Base-by-base conservation (phyloP, 2,113 vertebrate genomes). In the Ptilorrhoa leucosticta region DNA sequence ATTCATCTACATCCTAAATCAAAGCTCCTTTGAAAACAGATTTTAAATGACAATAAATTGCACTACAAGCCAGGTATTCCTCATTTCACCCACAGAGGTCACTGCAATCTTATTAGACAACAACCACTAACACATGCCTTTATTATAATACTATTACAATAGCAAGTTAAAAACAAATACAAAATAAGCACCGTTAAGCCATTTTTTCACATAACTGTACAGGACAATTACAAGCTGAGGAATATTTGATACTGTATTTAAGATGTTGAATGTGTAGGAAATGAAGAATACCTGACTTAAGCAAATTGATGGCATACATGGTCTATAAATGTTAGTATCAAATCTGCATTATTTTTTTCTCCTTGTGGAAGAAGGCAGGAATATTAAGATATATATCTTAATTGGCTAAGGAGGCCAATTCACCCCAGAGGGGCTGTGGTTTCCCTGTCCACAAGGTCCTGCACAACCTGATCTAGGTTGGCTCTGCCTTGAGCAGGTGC, bases 1-100 rank as follows among this genome's bases (percentile, higher is more conserved):
- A 20, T 77, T 76, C 40, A 39, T 16, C 42, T 42, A 18, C 10
- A 28, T 3, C 9, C 17, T 56, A 58, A 60, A 83, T 0, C 33
- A n/a, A 60, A 85, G n/a, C 7, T 77, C 47, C 30, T 81, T 84
- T 82, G 27, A 15, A 89, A 77, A n/a, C 8, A 40, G 23, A 45
- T 80, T 89, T 94, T 37, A 53, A 76, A 65, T n/a, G 1, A 18
- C 26, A 70, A 10, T 37, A 31, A 80, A 87, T 44, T 42, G 33
- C 30, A 16, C 30, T 23, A 47, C 23, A 66, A 48, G 11, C 6
- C 7, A 47, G 21, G 13, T 73, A 17, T 95, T 93, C 89, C 60
- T 92, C 44, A 51, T 96, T 85, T 90, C 50, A 69, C 89, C 94
- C 42, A 69, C 44, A 96, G 94, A 96, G 91, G 94, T 75, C 89